Percentiles rank a stretch among this genome's conserved stretches.
Evolutionary conservation across 2,113 vertebrate species (phyloP).

Genomic region (Fregata magnificens): DNA sequence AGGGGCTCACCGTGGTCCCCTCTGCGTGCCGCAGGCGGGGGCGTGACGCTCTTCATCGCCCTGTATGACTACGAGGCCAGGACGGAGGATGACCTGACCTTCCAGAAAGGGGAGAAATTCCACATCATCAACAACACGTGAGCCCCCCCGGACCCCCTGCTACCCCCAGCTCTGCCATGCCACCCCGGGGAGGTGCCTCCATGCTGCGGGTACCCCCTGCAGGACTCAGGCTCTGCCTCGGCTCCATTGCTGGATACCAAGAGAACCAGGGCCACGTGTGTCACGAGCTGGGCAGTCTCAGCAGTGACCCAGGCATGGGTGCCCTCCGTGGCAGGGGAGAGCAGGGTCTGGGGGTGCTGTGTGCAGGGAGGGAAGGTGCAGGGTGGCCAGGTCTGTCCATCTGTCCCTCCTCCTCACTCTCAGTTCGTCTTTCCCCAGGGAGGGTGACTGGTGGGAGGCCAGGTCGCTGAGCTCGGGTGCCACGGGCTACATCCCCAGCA

Average conservation of each 20-base stretch:
- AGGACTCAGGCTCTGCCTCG: background rate
- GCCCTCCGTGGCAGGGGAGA: background rate
- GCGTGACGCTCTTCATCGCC: conserved; percentile 89
- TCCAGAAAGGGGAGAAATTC: conserved; percentile 95
- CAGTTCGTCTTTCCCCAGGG: conserved; percentile 68
- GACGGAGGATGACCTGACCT: conserved; percentile 90
- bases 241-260: background rate
- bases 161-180: too few relatives aligned
- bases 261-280: background rate
- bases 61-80: conserved; percentile 94
- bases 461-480: conserved; percentile 86
- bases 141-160: background rate
- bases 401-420: background rate
- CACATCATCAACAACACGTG: conserved; percentile 96
- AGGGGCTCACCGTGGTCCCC: background rate
- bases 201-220: background rate
- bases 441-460: conserved; percentile 96
- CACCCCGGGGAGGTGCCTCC: background rate
- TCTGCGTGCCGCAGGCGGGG: conserved; percentile 72
- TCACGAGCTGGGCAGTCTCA: background rate
- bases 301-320: background rate
- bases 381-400: background rate
- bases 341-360: background rate
- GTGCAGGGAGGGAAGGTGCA: too few relatives aligned
- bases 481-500: conserved; percentile 91